A percentile compares a stretch with the other conserved stretches of the same genome.
phyloP scores from a whole-genome alignment of 2,113 vertebrate genomes.

The Panthera leo region DNA sequence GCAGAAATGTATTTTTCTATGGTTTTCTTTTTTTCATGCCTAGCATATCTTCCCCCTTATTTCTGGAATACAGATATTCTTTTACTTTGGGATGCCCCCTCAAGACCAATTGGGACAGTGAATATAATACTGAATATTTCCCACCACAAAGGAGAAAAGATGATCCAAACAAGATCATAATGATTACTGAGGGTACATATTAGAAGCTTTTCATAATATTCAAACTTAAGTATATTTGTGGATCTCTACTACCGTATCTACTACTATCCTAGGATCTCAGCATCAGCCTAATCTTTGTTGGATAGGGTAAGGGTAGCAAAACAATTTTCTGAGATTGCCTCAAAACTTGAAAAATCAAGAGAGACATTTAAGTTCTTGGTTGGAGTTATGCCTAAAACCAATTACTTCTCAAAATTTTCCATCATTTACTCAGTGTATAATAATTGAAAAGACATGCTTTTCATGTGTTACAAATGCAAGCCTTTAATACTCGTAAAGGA shows the following conservation, averaged over 20 bases:
- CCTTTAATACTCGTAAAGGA: background rate
- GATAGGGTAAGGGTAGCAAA: background rate
- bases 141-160: background rate
- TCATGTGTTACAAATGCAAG: background rate
- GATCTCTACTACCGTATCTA: background rate
- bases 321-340: background rate
- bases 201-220: background rate
- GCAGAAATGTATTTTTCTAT: background rate
- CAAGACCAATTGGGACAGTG: background rate
- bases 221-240: background rate
- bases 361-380: background rate
- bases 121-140: background rate
- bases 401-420: background rate
- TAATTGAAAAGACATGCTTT: background rate
- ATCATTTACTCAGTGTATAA: background rate
- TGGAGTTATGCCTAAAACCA: background rate
- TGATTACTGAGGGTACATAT: background rate
- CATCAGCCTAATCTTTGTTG: background rate
- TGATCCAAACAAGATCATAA: background rate
- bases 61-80: background rate
- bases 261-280: background rate
- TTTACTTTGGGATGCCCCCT: fast-evolving
- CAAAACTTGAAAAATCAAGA: background rate
- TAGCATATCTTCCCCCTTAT: background rate
- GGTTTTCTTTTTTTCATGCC: background rate